phyloP scores from a whole-genome alignment of 2,888 invertebrate genomes.

The Laothoe populi region DNA sequence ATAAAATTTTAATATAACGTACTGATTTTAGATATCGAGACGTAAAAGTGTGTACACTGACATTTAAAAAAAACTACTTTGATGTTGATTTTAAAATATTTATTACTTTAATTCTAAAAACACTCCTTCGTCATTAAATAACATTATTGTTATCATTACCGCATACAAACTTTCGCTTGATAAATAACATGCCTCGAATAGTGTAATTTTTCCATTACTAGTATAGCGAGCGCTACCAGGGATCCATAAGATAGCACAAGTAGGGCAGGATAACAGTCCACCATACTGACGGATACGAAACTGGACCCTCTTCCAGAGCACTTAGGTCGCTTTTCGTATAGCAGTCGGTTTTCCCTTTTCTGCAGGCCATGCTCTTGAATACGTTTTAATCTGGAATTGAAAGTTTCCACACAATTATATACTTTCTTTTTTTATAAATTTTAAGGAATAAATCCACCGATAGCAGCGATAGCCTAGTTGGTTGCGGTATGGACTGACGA shows the following conservation, averaged over 20 bases:
- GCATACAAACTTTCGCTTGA: constrained; percentile 34
- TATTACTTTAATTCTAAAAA: background rate
- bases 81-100: too few relatives aligned
- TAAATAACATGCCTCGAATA: constrained; percentile 47
- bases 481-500: too few relatives aligned
- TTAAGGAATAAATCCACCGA: too few relatives aligned
- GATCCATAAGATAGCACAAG: constrained; percentile 67
- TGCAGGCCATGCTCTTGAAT: constrained; percentile 84
- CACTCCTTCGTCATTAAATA: background rate
- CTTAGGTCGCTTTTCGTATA: constrained; percentile 87
- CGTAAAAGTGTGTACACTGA: too few relatives aligned
- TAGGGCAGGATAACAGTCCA: constrained; percentile 84
- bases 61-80: too few relatives aligned
- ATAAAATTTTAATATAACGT: too few relatives aligned
- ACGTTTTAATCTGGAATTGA: constrained; percentile 64
- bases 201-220: constrained; percentile 56
- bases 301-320: constrained; percentile 85
- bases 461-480: too few relatives aligned
- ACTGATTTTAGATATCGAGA: too few relatives aligned
- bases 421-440: background rate
- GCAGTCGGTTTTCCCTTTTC: constrained; percentile 81
- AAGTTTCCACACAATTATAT: background rate
- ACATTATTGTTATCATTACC: background rate
- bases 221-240: constrained; percentile 52
- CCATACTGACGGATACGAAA: constrained; percentile 88